phyloP scores from a whole-genome alignment of 2,797 vertebrate species.

The Anas flavirostris region DNA sequence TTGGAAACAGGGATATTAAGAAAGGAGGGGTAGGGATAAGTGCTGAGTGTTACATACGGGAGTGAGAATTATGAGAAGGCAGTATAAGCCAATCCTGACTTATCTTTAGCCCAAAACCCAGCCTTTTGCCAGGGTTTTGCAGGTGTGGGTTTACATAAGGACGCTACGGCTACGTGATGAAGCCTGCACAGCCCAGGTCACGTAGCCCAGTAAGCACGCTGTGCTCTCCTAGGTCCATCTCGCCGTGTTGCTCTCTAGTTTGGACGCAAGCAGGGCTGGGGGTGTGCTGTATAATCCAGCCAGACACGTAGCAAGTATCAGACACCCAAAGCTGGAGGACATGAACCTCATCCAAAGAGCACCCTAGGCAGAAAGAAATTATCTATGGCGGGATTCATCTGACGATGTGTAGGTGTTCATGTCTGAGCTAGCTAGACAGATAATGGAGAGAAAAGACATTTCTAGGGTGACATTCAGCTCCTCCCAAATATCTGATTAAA shows the following conservation, averaged over 20 bases:
- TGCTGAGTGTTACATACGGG: background rate
- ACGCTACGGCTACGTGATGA: fast-evolving
- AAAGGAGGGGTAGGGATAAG: background rate
- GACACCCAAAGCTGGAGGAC: background rate
- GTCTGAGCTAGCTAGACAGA: background rate
- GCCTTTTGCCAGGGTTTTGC: background rate
- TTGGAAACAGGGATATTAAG: background rate
- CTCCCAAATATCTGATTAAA: background rate
- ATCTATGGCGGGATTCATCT: background rate
- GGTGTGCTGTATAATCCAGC: background rate
- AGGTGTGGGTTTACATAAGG: background rate
- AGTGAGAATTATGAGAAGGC: background rate
- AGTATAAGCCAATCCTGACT: background rate
- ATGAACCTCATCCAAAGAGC: background rate
- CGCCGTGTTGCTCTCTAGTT: background rate
- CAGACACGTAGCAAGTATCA: background rate
- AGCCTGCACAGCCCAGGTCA: background rate
- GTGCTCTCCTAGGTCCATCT: background rate
- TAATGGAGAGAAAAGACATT: background rate
- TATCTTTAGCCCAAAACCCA: background rate
- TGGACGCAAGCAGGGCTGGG: background rate
- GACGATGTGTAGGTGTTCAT: background rate
- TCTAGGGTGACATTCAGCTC: background rate
- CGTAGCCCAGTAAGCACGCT: background rate
- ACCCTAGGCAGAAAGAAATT: background rate